These are phyloP conservation scores for Carapus acus DNA, from an alignment of 2,797 vertebrate species.

Conservation along the genomic window DNA sequence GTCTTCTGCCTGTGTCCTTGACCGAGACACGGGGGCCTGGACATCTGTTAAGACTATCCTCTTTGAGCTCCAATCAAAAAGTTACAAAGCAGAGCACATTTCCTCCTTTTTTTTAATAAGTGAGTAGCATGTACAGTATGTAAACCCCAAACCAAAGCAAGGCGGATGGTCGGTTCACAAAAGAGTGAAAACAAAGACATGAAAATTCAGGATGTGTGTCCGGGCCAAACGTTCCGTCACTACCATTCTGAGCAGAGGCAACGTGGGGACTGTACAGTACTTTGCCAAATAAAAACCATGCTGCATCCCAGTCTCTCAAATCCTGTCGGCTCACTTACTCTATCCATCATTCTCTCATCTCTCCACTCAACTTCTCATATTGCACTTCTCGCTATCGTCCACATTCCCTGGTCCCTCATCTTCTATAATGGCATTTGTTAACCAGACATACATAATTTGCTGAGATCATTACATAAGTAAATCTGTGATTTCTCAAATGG, in stretches of 20 bases:
- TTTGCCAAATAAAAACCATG: conserved; percentile 35
- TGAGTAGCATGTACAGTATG: conserved; percentile 40
- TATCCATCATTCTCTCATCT: conserved; percentile 36
- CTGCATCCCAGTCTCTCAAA: conserved; percentile 27
- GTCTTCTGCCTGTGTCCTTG: conserved; percentile 9
- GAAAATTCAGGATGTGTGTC: conserved; percentile 8
- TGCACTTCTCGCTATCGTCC: conserved; percentile 51
- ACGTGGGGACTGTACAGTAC: conserved; percentile 7
- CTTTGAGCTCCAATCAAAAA: no score
- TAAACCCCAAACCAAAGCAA: conserved; percentile 37
- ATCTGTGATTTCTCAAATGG: neutral
- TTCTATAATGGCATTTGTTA: conserved; percentile 22
- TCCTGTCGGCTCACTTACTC: conserved; percentile 46
- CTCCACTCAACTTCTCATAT: conserved; percentile 52
- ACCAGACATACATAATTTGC: neutral
- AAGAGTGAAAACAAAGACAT: conserved; percentile 19
- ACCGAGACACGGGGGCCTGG: neutral
- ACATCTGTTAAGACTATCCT: no score
- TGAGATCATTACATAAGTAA: neutral
- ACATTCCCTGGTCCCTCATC: conserved; percentile 35
- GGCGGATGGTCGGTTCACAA: conserved; percentile 25
- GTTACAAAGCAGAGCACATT: no score
- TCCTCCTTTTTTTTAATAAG: conserved; percentile 54
- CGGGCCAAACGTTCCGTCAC: conserved; percentile 7
- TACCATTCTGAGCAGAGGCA: conserved; percentile 12